These are phyloP conservation scores for Steatornis caripensis DNA, from an alignment of 2,113 vertebrate species.

Conservation along the genomic window DNA sequence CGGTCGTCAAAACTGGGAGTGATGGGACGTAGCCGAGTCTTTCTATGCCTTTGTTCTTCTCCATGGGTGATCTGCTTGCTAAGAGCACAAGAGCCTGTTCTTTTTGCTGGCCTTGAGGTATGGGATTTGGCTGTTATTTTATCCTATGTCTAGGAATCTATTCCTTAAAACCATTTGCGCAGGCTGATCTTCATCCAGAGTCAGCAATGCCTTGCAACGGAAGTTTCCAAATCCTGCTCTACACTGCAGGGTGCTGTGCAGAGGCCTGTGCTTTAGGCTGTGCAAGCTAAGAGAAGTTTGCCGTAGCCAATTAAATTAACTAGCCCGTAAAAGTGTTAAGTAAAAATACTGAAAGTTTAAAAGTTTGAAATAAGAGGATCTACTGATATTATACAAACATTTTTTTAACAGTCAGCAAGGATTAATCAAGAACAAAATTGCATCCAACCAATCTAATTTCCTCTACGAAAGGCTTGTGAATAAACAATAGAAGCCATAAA, in stretches of 20 bases:
- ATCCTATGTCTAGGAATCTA: background rate
- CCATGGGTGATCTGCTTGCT: background rate
- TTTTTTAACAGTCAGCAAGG: background rate
- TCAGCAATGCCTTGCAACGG: background rate
- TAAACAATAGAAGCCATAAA: background rate
- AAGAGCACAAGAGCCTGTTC: background rate
- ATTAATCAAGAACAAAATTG: background rate
- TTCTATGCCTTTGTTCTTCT: background rate
- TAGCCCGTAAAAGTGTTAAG: background rate
- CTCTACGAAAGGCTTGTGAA: background rate
- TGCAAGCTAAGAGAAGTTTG: background rate
- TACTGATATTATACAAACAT: background rate
- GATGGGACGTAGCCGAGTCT: background rate
- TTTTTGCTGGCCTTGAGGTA: background rate
- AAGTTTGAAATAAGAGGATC: background rate
- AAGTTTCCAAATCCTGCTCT: background rate
- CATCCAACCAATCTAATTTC: background rate
- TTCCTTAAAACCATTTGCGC: background rate
- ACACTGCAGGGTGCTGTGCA: fast-evolving
- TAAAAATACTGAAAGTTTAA: background rate
- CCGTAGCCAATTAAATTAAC: background rate
- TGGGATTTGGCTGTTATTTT: background rate
- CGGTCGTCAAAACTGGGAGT: background rate
- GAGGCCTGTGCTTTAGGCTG: background rate
- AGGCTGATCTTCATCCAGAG: background rate